Evolutionary conservation across 2,113 vertebrate genomes (phyloP), one percentile per base, ranked within the genome.

Genomic region (Chamaetylas fuelleborni): DNA sequence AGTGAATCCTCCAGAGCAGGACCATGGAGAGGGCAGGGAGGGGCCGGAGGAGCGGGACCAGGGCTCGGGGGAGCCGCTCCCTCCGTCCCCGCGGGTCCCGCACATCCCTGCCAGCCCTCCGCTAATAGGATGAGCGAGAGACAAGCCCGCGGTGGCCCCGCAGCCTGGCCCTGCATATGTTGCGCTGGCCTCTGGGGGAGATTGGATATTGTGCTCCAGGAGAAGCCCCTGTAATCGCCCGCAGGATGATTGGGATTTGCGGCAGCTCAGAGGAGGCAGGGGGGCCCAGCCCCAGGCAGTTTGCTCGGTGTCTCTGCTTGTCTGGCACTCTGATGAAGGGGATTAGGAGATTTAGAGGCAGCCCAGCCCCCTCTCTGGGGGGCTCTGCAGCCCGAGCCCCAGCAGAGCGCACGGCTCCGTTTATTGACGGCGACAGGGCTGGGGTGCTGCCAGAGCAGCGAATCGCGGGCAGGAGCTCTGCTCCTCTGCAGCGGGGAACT

Each of bases 321-420:
- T 86, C 93, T 92, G 95, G 93, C 47, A 20, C 31, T 62, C 48
- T 86, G 90, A 93, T 86, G 92, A 91, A 91, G 71, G 77, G 92
- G 95, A 96, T 96, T 96, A 96, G 90, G 88, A 73, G 94, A 86
- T 93, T 96, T 93, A 94, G 51, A 92, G 64, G 22, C 43, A 72
- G 70, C 51, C 78, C 76, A 58, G 71, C 76, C 88, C 76, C 67
- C 82, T 76, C 82, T 23, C 71, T 1, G 3, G 86, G 90, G 90
- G 61, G 65, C 42, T 92, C 62, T 57, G 3, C 0, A 34, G 12
- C 31, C 19, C 62, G 23, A 92, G 29, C 64, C 94, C 89, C 88
- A 23, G 85, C 58, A 77, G 81, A 73, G 53, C 28, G 17, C 2
- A 0, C 7, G 48, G 43, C 72, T 81, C 33, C 4, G 50, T 28